Evolutionary conservation across 2,113 vertebrate genomes (phyloP), one percentile per base, ranked within the genome.

Genomic region (Microcebus tavaratra): DNA sequence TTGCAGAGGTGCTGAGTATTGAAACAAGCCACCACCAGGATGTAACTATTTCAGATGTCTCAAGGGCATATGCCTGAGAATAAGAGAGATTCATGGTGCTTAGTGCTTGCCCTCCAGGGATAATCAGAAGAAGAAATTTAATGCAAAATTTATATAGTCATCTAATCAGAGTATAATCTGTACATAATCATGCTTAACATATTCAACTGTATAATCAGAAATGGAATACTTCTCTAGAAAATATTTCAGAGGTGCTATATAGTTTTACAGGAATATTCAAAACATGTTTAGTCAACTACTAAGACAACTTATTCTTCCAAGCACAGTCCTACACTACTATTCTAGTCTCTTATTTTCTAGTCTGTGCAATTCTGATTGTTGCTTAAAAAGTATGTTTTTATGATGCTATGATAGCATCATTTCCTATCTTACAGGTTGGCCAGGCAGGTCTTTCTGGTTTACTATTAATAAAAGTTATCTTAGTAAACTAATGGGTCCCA

Each of bases 41-140:
- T 20, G 48, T 25, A 25, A 55, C 31, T 29, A 0, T 55, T 83
- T 42, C 53, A 36, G 88, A 67, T 79, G 68, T 73, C 75, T 87
- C 63, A 14, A 59, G 61, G 55, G 15, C 70, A 68, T 14, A 11
- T 29, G 55, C 13, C 13, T 23, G n/a, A 80, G 67, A 61, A 14
- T 87, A 68, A 82, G 48, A 23, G 84, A 89, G 42, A 57, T 53
- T 21, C 10, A 36, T 34, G 20, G 6, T 18, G 3, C 7, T 42
- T 63, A 91, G 61, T 84, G 23, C 27, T 61, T 85, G n/a, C 50
- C 57, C 67, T 92, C 50, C 25, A 73, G 76, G 59, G 34, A n/a
- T 89, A 82, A 89, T 84, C 81, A 65, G 45, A 87, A 94, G 76
- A 92, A 73, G 68, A 83, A 72, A 34, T 6, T 50, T 76, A 79